Percentiles rank a stretch among this genome's conserved stretches.
Evolutionary conservation across 35 echinoderm and acorn worm species (phyloP).

Genomic region (Anneissia japonica): DNA sequence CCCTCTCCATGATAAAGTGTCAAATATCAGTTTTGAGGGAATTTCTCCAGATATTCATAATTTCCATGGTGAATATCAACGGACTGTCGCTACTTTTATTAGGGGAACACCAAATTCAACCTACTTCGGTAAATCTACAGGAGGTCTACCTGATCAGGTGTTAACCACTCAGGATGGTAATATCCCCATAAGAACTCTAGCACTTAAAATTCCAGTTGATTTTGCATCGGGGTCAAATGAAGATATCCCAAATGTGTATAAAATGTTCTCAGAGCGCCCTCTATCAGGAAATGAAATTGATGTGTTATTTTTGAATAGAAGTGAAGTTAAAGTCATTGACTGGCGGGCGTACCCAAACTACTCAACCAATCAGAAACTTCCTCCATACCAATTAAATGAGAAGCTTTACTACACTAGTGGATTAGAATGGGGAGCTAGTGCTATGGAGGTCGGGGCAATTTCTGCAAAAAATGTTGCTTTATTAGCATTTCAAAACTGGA

Average conservation of each 20-base stretch:
- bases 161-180: conserved; percentile 58
- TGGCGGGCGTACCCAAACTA: conserved; percentile 87
- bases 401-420: conserved; percentile 65
- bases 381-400: conserved; percentile 44
- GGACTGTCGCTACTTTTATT: conserved; percentile 67
- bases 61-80: conserved; percentile 51
- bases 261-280: conserved; percentile 63
- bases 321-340: background rate
- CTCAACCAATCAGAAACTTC: conserved; percentile 11
- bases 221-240: conserved; percentile 1
- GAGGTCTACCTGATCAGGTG: conserved; percentile 33
- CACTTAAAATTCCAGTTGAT: conserved; percentile 67
- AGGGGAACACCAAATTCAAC: conserved; percentile 41
- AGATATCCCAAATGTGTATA: conserved; percentile 38
- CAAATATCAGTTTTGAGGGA: conserved; percentile 49
- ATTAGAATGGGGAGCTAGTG: conserved; percentile 89
- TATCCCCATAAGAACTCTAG: conserved; percentile 41
- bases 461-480: conserved; percentile 68
- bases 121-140: conserved; percentile 42
- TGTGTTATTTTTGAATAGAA: conserved; percentile 34
- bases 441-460: conserved; percentile 80
- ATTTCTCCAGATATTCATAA: conserved; percentile 40
- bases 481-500: conserved; percentile 61
- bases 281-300: conserved; percentile 38
- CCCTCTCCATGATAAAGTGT: conserved; percentile 43